Evolutionary conservation across 2,888 invertebrate genomes (phyloP).

Genomic region (Litoditis marina): DNA sequence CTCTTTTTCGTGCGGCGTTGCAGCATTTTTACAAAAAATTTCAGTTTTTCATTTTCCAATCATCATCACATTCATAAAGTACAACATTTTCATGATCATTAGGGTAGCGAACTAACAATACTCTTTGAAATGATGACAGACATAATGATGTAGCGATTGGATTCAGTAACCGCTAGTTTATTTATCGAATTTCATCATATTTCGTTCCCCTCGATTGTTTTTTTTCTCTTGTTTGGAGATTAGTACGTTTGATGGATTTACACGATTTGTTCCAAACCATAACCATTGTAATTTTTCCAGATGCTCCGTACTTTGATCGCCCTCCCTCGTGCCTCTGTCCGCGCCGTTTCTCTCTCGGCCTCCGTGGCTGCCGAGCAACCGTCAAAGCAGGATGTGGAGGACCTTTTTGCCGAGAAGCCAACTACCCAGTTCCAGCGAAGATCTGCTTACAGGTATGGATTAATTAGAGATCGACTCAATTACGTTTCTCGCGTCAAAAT

Average conservation of each 20-base stretch:
- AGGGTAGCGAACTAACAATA: too few species aligned
- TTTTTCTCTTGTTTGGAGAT: too few species aligned
- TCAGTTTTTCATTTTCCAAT: too few species aligned
- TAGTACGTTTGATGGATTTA: background rate
- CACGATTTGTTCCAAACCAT: background rate
- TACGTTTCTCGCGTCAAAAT: background rate
- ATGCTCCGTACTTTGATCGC: slow-evolving; percentile 29
- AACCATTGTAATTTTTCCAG: slow-evolving; percentile 16
- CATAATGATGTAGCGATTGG: too few species aligned
- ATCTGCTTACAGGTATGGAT: slow-evolving; percentile 24
- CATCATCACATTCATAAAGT: too few species aligned
- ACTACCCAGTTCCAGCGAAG: slow-evolving; percentile 13
- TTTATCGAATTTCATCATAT: too few species aligned
- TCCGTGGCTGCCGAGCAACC: slow-evolving; percentile 21
- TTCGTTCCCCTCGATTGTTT: background rate
- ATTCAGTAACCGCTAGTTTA: too few species aligned
- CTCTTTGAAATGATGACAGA: too few species aligned
- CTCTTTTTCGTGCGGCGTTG: too few species aligned
- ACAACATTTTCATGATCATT: too few species aligned
- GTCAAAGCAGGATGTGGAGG: slow-evolving; percentile 30
- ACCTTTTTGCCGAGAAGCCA: slow-evolving; percentile 34
- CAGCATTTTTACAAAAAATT: too few species aligned
- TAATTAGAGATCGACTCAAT: background rate
- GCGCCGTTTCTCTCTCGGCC: slow-evolving; percentile 23
- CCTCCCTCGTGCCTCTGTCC: slow-evolving; percentile 21